Base-by-base conservation (phyloP, 1,140 invertebrate genomes). In the Aphaenogaster floridana region DNA sequence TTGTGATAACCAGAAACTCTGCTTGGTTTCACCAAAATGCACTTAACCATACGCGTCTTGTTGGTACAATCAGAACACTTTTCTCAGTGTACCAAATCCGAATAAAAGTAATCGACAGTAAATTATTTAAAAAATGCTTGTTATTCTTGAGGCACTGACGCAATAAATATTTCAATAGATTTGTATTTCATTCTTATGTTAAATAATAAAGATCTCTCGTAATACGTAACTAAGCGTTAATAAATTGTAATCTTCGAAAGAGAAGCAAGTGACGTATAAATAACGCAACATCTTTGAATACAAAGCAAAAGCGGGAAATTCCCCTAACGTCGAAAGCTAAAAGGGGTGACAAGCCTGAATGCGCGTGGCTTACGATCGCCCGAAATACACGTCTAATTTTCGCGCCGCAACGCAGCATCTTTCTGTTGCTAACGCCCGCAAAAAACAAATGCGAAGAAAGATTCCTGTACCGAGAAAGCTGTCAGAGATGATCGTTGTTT, bases 341-440 rank as follows among this genome's bases (percentile, higher is more conserved):
- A 81, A 81, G 66, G 79, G 79, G 79, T 81, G 79, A 81, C 79
- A 81, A 57, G 79, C 52, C 50, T 45, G 78, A 54, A 81, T 68
- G 64, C 50, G 64, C 63, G 78, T 42, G 50, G 79, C 79, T 81
- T 71, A 81, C 66, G 79, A 81, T 71, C 79, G 79, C 66, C 64
- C 79, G 66, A 81, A 81, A 81, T 81, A 81, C 79, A 71, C 79
- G 21, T 81, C 79, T 81, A 81, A 69, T 81, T 81, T 81, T 81
- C 79, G 64, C 79, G 39, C 8, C 21, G 64, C 77, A 63, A 64
- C 76, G 42, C 59, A 64, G 42, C 59, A 42, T 81, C 39, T 71
- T 71, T 57, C 50, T n/a, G 21, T 59, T 17, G 79, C 66, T 36
- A 57, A 45, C 63, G 64, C 21, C 21, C 9, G 63, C 39, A 34